A percentile compares a stretch with the other conserved stretches of the same genome.
phyloP scores from a whole-genome alignment of 1,140 invertebrate genomes.

The Asobara japonica region DNA sequence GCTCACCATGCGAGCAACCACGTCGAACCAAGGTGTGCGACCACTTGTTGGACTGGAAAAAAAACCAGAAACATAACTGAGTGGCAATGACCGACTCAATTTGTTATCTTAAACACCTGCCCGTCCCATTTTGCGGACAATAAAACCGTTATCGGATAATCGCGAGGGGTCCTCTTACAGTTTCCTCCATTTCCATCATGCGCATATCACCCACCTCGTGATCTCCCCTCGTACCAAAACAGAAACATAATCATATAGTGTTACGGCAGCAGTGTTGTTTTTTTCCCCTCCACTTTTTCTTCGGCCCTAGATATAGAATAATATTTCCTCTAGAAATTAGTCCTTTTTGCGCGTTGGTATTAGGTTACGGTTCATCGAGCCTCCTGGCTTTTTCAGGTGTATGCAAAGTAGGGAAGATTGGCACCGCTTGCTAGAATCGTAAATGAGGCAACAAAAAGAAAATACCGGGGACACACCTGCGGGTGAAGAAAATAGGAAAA shows the following conservation, averaged over 20 bases:
- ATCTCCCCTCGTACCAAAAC: background rate
- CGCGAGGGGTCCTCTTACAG: slow-evolving; percentile 31
- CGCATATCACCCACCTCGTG: slow-evolving; percentile 5
- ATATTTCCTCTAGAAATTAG: background rate
- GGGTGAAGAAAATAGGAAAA: too few species aligned
- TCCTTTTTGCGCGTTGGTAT: background rate
- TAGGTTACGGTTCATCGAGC: background rate
- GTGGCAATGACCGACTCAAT: slow-evolving; percentile 38
- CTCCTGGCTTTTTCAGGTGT: background rate
- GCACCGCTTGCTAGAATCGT: too few species aligned
- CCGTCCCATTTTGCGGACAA: slow-evolving; percentile 40
- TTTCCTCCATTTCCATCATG: slow-evolving; percentile 23
- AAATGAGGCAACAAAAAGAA: too few species aligned
- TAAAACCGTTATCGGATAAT: slow-evolving; percentile 41
- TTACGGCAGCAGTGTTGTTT: slow-evolving; percentile 27
- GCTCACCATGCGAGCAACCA: too few species aligned
- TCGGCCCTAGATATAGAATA: background rate
- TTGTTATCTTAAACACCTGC: slow-evolving; percentile 46
- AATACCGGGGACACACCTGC: too few species aligned
- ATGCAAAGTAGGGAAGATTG: too few species aligned
- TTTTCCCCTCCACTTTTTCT: slow-evolving; percentile 23
- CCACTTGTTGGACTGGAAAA: too few species aligned
- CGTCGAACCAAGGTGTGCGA: too few species aligned
- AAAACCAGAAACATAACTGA: slow-evolving; percentile 14
- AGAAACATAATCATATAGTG: slow-evolving; percentile 38